Evolutionary conservation across 2,888 invertebrate species (phyloP).

Genomic region (Antitype chi): DNA sequence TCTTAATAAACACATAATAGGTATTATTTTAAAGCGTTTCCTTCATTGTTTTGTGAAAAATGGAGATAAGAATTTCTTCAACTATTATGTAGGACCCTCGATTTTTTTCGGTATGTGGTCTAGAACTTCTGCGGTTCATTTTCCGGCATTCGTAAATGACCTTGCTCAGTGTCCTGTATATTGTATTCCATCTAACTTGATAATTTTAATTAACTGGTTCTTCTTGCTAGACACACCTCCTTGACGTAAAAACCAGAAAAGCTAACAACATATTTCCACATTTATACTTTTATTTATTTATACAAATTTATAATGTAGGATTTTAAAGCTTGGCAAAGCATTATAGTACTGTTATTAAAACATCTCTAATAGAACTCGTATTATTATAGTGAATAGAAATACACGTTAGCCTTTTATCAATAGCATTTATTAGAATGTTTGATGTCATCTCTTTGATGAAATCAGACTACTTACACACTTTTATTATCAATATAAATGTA

Average conservation of each 20-base stretch:
- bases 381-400: not conserved
- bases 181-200: not conserved
- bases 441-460: slow-evolving; percentile 28
- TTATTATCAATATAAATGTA: slow-evolving; percentile 25
- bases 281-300: slow-evolving; percentile 4
- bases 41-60: not conserved
- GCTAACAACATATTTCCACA: not conserved
- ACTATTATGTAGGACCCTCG: not conserved
- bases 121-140: not conserved
- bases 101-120: not conserved
- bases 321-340: not conserved
- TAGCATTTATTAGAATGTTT: slow-evolving; percentile 15
- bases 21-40: not conserved
- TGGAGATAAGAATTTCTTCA: not conserved
- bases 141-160: not conserved
- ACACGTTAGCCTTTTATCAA: slow-evolving; percentile 1
- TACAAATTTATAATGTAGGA: not conserved
- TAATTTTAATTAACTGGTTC: not conserved
- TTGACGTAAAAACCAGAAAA: not conserved
- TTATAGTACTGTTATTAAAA: not conserved
- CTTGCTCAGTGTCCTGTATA: slow-evolving; percentile 13
- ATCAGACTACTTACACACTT: slow-evolving; percentile 17
- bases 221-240: slow-evolving; percentile 8
- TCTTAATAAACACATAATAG: not conserved
- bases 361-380: not conserved